These are phyloP conservation scores for Epizoanthus scotinus DNA, from an alignment of 92 coral and sea anemone species.

Conservation along the genomic window DNA sequence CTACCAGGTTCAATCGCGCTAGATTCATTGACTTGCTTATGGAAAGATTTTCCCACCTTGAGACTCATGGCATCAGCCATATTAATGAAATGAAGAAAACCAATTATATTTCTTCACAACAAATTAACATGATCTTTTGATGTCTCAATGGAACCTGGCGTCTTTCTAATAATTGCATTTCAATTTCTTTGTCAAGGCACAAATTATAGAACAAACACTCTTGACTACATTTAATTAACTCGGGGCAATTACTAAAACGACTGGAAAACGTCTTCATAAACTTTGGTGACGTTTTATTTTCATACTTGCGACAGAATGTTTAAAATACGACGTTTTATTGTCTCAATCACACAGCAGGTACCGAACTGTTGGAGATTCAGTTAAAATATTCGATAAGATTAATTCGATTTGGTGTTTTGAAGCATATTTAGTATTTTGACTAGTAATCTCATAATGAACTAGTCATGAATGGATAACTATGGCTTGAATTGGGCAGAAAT, in stretches of 20 bases:
- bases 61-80: no score
- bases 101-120: neutral
- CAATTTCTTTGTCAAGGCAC: neutral
- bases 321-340: conserved; percentile 1
- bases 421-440: neutral
- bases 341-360: conserved; percentile 12
- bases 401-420: conserved; percentile 20
- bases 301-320: conserved; percentile 17
- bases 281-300: neutral
- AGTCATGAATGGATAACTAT: neutral
- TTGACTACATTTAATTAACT: neutral
- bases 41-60: no score
- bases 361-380: neutral
- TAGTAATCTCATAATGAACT: conserved; percentile 14
- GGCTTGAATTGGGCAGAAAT: no score
- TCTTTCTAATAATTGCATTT: neutral
- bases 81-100: neutral
- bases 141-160: neutral
- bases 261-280: neutral
- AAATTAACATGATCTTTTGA: neutral
- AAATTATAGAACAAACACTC: conserved; percentile 1
- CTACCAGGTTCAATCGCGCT: no score
- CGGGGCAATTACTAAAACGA: neutral
- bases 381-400: conserved; percentile 12
- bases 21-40: no score